Base-by-base conservation (phyloP, 2,797 vertebrate species). In the Pygocentrus nattereri region DNA sequence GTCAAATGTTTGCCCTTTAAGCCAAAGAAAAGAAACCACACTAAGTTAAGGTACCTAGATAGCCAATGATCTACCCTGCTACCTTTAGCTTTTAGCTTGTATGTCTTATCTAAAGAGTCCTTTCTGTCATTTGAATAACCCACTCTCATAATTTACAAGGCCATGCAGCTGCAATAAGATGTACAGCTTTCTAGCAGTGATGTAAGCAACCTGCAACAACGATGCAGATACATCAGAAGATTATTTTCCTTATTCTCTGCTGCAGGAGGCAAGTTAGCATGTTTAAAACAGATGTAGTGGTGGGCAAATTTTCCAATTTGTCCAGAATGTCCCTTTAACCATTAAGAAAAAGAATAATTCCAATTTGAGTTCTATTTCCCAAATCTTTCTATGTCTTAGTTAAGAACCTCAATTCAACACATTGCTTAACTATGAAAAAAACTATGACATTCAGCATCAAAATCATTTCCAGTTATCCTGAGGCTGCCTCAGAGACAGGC, bases 401-500 rank as follows among this genome's bases (percentile, higher is more conserved):
- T n/a, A n/a, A n/a, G n/a, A n/a, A n/a, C n/a, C n/a, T 6, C 38
- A 0, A 38, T 38, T 38, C 38, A 5, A 38, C 38, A 38, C 16
- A 41, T 68, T 18, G 68, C n/a, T 27, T 70, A 7, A 15, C 8
- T 21, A 25, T 21, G 49, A 72, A 49, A 72, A 49, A 72, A 52
- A 18, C 15, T 49, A 27, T 12, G 31, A 50, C 5, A 69, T 31
- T 52, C 2, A 34, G 27, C 27, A 19, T 54, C 12, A 30, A 71
- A 31, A 54, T 4, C 12, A 23, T 34, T 74, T 58, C 71, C 52
- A 74, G 71, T 74, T 34, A 34, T 38, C 21, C 6, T 23, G n/a
- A 58, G 74, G 71, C 71, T 74, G 71, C 52, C 52, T 38, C 38
- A 25, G n/a, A 58, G 21, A 74, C 21, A 58, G 70, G 50, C 52